Evolutionary conservation across 2,113 vertebrate genomes (phyloP).

Genomic region (Alectura lathami): DNA sequence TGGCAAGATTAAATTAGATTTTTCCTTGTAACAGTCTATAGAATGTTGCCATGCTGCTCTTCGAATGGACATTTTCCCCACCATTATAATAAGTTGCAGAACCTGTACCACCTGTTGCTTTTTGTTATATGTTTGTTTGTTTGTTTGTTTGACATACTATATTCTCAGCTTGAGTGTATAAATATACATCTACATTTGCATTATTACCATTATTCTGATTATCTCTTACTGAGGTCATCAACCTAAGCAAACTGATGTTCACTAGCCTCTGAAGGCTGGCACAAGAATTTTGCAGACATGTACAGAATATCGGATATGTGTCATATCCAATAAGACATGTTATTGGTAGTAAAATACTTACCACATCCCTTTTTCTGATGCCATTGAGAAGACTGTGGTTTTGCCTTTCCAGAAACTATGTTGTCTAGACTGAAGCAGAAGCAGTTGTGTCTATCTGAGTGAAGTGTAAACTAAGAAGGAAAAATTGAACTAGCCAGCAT

Average conservation of each 20-base stretch:
- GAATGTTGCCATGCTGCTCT: not conserved
- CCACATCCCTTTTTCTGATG: conserved; percentile 57
- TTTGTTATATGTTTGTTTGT: not conserved
- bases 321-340: conserved; percentile 71
- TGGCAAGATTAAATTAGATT: not conserved
- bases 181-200: not conserved
- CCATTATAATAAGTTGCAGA: not conserved
- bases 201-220: not conserved
- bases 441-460: not conserved
- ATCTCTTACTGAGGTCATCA: not conserved
- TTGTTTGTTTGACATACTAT: not conserved
- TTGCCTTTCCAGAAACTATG: conserved; percentile 69
- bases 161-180: not conserved
- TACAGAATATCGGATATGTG: conserved; percentile 62
- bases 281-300: conserved; percentile 47
- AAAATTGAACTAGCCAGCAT: conserved; percentile 15
- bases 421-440: not conserved
- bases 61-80: not conserved
- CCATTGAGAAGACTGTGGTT: conserved; percentile 61
- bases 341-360: conserved; percentile 61
- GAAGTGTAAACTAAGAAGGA: conserved; percentile 19
- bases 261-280: conserved; percentile 40
- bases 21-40: not conserved
- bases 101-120: not conserved
- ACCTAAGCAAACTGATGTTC: conserved; percentile 26